Evolutionary conservation across 23 tunicate species (phyloP), one percentile per base, ranked within the genome.

Genomic region (Ciona savignyi): DNA sequence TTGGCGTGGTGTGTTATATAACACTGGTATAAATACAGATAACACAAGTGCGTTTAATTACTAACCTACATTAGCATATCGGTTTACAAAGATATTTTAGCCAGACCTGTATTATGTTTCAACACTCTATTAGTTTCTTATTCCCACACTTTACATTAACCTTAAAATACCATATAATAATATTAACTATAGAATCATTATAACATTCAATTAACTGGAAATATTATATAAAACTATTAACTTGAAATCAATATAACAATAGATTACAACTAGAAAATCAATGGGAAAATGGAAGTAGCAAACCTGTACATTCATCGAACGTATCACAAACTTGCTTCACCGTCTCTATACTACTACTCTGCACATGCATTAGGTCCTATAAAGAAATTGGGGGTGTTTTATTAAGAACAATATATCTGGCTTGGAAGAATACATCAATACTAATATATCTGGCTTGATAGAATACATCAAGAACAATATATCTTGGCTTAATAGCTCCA

Each of bases 361-460:
- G 97, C 19, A 90, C 82, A 83, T 90, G 97, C 63, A 90, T 66
- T 6, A 90, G 63, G 67, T 90, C 97, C 87, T 86, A 4, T 19
- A 29, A 33, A 35, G 49, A 34, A 68, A 60, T 42, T 42, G 15
- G 15, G 56, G 9, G 15, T 42, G 15, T 42, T 42, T 42, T 42
- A 42, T 42, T 42, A 15, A 42, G 56, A 42, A 6, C 15, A 6
- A 6, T 9, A 42, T 9, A 9, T 42, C 56, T 9, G 56, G 56
- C 56, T 42, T 42, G 56, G 9, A 42, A 42, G 56, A 42, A 15
- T 6, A 6, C 15, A 15, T 42, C n/a, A n/a, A n/a, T n/a, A n/a
- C n/a, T n/a, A n/a, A n/a, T n/a, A n/a, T n/a, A n/a, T n/a, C n/a
- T n/a, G n/a, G n/a, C n/a, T n/a, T n/a, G n/a, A n/a, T n/a, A n/a